Conservation (phyloP, 2,797 vertebrate species). For the Nannoperca australis region DNA sequence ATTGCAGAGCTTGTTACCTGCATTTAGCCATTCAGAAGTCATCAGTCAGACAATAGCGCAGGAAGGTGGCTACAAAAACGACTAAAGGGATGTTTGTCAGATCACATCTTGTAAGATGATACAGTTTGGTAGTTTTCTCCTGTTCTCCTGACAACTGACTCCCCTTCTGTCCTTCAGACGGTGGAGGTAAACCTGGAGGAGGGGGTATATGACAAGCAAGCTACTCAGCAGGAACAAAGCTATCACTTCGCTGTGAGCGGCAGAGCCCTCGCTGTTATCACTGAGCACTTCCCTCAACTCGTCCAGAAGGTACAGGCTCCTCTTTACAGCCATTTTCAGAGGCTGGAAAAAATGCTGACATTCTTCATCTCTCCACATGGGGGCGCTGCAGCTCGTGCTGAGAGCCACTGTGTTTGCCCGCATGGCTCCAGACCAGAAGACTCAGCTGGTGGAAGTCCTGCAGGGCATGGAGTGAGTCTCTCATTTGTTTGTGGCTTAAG, state of each 20-base stretch:
- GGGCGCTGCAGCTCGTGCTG: constrained; percentile 88
- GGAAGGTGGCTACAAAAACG: neutral
- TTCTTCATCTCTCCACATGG: constrained; percentile 61
- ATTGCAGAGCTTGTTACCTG: neutral
- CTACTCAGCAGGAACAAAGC: constrained; percentile 67
- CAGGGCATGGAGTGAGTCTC: constrained; percentile 95
- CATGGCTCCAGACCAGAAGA: constrained; percentile 99
- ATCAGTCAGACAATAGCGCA: neutral
- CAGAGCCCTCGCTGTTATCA: constrained; percentile 92
- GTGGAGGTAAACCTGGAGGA: constrained; percentile 88
- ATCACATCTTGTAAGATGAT: neutral
- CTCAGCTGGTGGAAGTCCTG: constrained; percentile 94
- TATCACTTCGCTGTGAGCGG: constrained; percentile 97
- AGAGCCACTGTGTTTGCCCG: constrained; percentile 94
- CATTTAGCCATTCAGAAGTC: neutral
- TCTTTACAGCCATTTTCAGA: too few species aligned
- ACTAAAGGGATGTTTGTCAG: neutral
- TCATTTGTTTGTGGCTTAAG: neutral
- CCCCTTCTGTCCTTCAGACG: constrained; percentile 79
- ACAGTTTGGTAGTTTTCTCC: neutral
- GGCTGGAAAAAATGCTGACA: too few species aligned
- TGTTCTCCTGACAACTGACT: neutral
- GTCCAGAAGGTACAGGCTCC: constrained; percentile 89
- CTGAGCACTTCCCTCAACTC: constrained; percentile 95
- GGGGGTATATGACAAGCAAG: constrained; percentile 77